A percentile compares a stretch with the other conserved stretches of the same genome.
Evolutionary conservation across 2,888 invertebrate genomes (phyloP).

Genomic region (Torymus tubicola): DNA sequence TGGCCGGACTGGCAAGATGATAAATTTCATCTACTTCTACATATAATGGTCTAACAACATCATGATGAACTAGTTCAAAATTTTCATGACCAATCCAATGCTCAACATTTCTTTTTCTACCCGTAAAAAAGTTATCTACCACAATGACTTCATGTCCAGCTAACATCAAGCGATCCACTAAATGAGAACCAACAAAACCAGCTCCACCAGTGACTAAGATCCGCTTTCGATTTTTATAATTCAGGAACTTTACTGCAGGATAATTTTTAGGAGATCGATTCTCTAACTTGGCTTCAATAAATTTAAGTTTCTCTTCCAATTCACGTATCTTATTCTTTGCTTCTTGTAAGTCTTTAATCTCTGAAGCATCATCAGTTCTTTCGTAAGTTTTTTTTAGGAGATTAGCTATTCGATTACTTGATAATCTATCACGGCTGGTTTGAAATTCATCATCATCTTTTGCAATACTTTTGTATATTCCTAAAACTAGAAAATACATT

Average conservation of each 20-base stretch:
- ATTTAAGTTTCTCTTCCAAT: slow-evolving; percentile 84
- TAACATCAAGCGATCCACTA: slow-evolving; percentile 96
- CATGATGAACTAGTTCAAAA: slow-evolving; percentile 99
- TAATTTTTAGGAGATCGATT: slow-evolving; percentile 84
- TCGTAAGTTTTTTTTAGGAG: slow-evolving; percentile 38
- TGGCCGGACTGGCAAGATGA: slow-evolving; percentile 98
- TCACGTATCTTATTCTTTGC: slow-evolving; percentile 82
- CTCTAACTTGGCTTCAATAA: slow-evolving; percentile 83
- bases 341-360: slow-evolving; percentile 79
- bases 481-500: slow-evolving; percentile 70
- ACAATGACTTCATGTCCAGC: slow-evolving; percentile 98
- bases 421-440: neutral
- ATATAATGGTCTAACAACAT: slow-evolving; percentile 97
- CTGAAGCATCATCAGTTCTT: slow-evolving; percentile 57
- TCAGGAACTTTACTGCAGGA: slow-evolving; percentile 93
- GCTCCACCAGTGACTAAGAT: slow-evolving; percentile 98
- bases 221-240: slow-evolving; percentile 93
- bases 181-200: slow-evolving; percentile 99
- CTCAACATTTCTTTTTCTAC: slow-evolving; percentile 96
- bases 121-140: slow-evolving; percentile 98
- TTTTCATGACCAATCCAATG: slow-evolving; percentile 99
- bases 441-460: slow-evolving; percentile 61
- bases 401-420: slow-evolving; percentile 43
- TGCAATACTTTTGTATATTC: slow-evolving; percentile 75
- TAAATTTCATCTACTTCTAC: slow-evolving; percentile 99